phyloP scores from a whole-genome alignment of 2,797 vertebrate genomes.

The Lemur catta region DNA sequence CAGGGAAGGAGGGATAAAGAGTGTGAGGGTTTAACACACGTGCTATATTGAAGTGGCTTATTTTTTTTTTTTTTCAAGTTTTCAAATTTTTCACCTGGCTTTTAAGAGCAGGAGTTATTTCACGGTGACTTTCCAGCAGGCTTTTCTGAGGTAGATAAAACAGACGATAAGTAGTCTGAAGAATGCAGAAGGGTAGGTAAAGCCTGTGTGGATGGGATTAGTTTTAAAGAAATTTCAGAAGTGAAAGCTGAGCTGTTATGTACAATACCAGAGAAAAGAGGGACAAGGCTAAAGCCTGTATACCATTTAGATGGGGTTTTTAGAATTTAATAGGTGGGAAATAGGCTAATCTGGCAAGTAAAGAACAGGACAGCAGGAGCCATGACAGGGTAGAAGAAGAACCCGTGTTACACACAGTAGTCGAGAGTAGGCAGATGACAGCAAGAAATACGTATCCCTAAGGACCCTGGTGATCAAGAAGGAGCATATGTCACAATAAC shows the following conservation, averaged over 20 bases:
- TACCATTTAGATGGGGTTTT: neutral
- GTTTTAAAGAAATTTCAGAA: neutral
- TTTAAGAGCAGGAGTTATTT: constrained; percentile 23
- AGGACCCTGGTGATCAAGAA: neutral
- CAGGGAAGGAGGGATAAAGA: neutral
- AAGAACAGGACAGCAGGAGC: neutral
- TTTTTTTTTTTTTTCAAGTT: neutral
- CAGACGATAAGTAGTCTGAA: neutral
- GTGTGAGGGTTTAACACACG: neutral
- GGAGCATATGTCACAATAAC: neutral
- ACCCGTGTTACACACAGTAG: neutral
- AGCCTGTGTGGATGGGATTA: neutral
- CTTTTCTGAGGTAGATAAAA: constrained; percentile 65
- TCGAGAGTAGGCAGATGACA: neutral
- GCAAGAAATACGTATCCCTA: neutral
- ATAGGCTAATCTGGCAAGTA: neutral
- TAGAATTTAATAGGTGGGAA: neutral
- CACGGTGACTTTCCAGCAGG: constrained; percentile 6
- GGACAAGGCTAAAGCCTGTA: neutral
- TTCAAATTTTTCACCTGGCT: constrained; percentile 33
- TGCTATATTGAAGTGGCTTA: neutral
- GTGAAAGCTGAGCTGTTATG: constrained; percentile 30
- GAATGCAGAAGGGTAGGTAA: neutral
- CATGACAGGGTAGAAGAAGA: neutral
- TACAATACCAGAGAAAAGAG: neutral